Percentiles rank a stretch among this genome's conserved stretches.
Conservation (phyloP, 2,113 vertebrate genomes). For the Hippopotamus amphibius region DNA sequence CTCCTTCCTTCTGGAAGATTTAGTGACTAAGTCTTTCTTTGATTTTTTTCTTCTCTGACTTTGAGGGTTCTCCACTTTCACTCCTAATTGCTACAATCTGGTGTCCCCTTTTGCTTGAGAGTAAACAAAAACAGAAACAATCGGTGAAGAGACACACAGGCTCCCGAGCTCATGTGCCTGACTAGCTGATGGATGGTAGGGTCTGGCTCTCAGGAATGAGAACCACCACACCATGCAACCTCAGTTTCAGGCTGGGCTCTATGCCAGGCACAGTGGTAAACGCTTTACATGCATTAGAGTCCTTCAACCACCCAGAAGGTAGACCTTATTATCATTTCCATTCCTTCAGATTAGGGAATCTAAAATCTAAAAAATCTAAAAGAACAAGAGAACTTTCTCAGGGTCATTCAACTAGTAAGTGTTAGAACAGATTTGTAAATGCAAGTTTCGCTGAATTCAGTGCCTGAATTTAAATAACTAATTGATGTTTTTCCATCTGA, state of each 20-base stretch:
- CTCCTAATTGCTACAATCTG: constrained; percentile 79
- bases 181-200: neutral
- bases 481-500: neutral
- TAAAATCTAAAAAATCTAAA: neutral
- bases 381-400: neutral
- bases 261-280: neutral
- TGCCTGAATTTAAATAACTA: constrained; percentile 23
- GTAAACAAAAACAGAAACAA: constrained; percentile 81
- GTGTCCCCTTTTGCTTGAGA: constrained; percentile 67
- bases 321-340: neutral
- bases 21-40: constrained; percentile 68
- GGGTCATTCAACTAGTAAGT: neutral
- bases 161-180: neutral
- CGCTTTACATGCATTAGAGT: neutral
- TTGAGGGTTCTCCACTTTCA: constrained; percentile 77
- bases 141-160: constrained; percentile 14
- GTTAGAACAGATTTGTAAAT: neutral
- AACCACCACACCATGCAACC: too few relatives aligned
- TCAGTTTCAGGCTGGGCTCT: neutral
- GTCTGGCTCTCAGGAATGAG: neutral
- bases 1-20: constrained; percentile 73
- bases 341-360: neutral
- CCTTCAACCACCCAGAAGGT: neutral
- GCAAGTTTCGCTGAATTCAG: constrained; percentile 1
- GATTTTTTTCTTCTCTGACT: constrained; percentile 68